Percentiles rank a stretch among this genome's conserved stretches.
Evolutionary conservation across 2,113 vertebrate species (phyloP).

Genomic region (Mustelus asterias): DNA sequence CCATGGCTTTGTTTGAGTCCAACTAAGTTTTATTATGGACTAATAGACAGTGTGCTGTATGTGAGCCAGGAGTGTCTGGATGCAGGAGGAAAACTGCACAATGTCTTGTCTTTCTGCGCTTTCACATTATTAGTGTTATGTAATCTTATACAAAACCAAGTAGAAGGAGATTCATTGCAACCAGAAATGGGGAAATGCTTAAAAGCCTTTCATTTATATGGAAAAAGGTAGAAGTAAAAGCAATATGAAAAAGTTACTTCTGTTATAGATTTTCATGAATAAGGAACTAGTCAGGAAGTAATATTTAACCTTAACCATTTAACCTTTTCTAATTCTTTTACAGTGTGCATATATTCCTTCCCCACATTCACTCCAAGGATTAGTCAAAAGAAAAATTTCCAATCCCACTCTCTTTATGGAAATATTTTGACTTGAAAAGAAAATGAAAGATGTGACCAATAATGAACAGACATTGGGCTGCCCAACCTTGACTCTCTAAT

Average conservation of each 20-base stretch:
- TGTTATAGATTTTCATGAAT: neutral
- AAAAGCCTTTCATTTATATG: neutral
- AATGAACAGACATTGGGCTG: neutral
- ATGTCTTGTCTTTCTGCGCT: neutral
- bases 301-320: neutral
- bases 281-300: neutral
- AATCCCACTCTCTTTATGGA: neutral
- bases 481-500: neutral
- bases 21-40: neutral
- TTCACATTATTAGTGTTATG: neutral
- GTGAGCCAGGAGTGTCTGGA: neutral
- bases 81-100: neutral
- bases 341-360: neutral
- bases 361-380: neutral
- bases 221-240: neutral
- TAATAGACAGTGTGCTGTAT: neutral
- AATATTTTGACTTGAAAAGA: neutral
- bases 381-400: neutral
- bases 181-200: neutral
- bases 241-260: neutral
- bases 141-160: neutral
- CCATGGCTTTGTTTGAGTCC: neutral
- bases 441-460: neutral
- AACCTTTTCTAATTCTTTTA: neutral
- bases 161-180: neutral